Evolutionary conservation across 2,888 invertebrate genomes (phyloP).

Genomic region (Meandrusa payeni): DNA sequence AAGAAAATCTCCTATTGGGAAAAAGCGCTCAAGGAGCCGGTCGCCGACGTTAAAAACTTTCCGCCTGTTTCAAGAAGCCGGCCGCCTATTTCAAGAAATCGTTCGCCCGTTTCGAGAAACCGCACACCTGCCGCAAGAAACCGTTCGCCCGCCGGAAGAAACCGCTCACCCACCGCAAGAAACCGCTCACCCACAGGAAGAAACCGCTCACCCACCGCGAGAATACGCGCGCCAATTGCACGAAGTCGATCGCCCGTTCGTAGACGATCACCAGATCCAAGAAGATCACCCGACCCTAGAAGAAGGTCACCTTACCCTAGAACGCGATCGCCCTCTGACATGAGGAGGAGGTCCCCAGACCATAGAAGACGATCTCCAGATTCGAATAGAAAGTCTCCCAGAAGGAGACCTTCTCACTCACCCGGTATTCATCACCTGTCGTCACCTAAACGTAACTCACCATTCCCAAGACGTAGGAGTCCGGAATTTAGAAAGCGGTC

Average conservation of each 20-base stretch:
- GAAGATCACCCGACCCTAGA: conserved; percentile 23
- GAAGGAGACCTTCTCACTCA: too few relatives aligned
- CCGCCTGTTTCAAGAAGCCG: conserved; percentile 7
- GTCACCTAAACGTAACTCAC: conserved; percentile 29
- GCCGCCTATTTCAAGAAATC: too few relatives aligned
- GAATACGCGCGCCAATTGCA: conserved; percentile 1
- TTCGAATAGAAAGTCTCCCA: conserved; percentile 19
- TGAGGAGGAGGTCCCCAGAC: too few relatives aligned
- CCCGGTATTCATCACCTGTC: conserved; percentile 28
- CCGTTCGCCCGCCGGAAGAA: conserved; percentile 1
- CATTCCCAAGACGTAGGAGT: conserved; percentile 20
- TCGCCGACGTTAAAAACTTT: too few relatives aligned
- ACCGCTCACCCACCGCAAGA: too few relatives aligned
- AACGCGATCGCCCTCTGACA: conserved; percentile 21
- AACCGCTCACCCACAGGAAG: conserved; percentile 8
- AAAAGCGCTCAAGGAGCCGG: conserved; percentile 12
- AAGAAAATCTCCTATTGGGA: conserved; percentile 5
- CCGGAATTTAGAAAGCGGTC: conserved; percentile 30
- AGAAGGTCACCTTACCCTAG: conserved; percentile 22
- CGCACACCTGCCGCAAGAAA: not conserved
- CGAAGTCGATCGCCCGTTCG: not conserved
- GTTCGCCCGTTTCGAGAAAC: conserved; percentile 3
- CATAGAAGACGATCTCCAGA: conserved; percentile 22
- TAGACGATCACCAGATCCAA: conserved; percentile 22
- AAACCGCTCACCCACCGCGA: conserved; percentile 1